phyloP scores from a whole-genome alignment of 2,888 invertebrate species.

The Eupithecia exiguata region DNA sequence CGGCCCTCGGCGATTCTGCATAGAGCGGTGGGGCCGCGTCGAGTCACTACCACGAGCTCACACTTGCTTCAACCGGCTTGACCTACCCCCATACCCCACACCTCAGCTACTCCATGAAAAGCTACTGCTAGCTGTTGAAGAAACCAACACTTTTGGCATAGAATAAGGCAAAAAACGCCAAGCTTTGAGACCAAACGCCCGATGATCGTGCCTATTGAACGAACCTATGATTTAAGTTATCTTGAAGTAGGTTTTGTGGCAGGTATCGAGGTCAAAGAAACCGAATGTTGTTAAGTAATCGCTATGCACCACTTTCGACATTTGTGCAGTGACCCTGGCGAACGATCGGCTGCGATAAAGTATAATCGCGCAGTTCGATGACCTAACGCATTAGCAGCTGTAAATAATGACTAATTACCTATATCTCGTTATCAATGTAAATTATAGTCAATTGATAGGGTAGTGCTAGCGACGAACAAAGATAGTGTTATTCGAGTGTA shows the following conservation, averaged over 20 bases:
- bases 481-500: slow-evolving; percentile 59
- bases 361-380: slow-evolving; percentile 46
- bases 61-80: slow-evolving; percentile 98
- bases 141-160: slow-evolving; percentile 98
- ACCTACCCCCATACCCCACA: slow-evolving; percentile 97
- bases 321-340: slow-evolving; percentile 32
- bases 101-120: slow-evolving; percentile 96
- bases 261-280: slow-evolving; percentile 15
- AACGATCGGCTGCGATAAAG: slow-evolving; percentile 39
- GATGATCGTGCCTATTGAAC: background rate
- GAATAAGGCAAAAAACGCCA: slow-evolving; percentile 84
- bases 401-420: slow-evolving; percentile 57
- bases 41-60: slow-evolving; percentile 97
- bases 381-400: slow-evolving; percentile 50
- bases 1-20: slow-evolving; percentile 97
- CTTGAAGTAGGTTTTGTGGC: background rate
- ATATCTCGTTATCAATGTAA: slow-evolving; percentile 63
- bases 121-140: slow-evolving; percentile 95
- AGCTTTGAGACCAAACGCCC: slow-evolving; percentile 2
- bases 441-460: slow-evolving; percentile 73
- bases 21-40: slow-evolving; percentile 98
- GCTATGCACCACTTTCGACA: slow-evolving; percentile 17
- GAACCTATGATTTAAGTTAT: background rate
- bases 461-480: slow-evolving; percentile 63
- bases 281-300: slow-evolving; percentile 20